Evolutionary conservation across 1,140 invertebrate genomes (phyloP), one percentile per base, ranked within the genome.

Genomic region (Polypedilum vanderplanki): DNA sequence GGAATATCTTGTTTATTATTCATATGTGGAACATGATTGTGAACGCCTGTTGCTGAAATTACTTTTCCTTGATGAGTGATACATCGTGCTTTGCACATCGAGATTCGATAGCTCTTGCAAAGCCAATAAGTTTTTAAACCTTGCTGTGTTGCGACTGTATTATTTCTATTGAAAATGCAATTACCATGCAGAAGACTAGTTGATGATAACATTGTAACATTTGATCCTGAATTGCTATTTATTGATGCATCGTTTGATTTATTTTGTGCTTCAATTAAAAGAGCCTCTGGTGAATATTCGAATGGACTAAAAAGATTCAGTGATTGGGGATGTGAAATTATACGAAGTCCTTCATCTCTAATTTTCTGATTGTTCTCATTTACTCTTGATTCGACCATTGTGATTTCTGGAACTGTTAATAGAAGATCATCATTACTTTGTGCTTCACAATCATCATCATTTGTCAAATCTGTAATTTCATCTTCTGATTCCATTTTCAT

Each of bases 81-180:
- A 77, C 81, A 83, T 74, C 81, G 77, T 3, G 81, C 81, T 46
- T 81, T 80, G 41, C 81, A 83, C 81, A 83, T 83, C 76, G 80
- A 81, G 74, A 83, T 82, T 40, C 81, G 80, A 77, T 83, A 83
- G 9, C 81, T 82, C 74, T 83, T 83, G 77, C 81, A 83, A 67
- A 83, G 78, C 81, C 81, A 83, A 75, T 83, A 83, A 57, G 81
- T 83, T 80, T 83, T 83, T 81, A 83, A 82, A 74, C 81, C 81
- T 79, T 83, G 81, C 76, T 83, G 81, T 41, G 81, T 83, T 77
- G 81, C 81, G 40, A 83, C 81, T 65, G 81, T 83, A 77, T 83
- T 83, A 77, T 83, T 83, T 70, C 81, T 79, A 76, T 83, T 83
- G 74, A 83, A 83, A 40, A 83, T 81, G 76, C 81, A 83, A 74